Base-by-base conservation (phyloP, 2,113 vertebrate genomes). In the Osmerus eperlanus region DNA sequence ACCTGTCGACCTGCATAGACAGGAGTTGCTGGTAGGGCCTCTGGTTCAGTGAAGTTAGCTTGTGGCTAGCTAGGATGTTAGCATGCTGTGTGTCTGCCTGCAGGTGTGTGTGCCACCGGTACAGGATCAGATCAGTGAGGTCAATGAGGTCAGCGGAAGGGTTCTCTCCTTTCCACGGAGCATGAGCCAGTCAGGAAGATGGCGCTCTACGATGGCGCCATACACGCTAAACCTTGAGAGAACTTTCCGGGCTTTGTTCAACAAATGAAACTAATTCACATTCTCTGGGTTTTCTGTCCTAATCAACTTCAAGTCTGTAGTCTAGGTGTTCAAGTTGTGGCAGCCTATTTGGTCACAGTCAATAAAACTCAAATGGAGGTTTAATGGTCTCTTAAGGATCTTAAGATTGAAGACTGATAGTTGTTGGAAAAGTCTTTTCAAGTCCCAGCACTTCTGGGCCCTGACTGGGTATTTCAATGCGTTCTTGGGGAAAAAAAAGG, bases 311-410 rank as follows among this genome's bases (percentile, higher is more conserved):
- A 47, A 65, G 61, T 75, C 75, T 80, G 74, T 70, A 86, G 74
- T 83, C 86, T 81, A 86, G 82, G 80, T 72, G 68, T 71, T 83
- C 79, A 84, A 69, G 81, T 87, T 83, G 71, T 68, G 71, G 70
- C 74, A 64, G 81, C 68, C 72, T 78, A 74, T 80, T 87, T 79
- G 79, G 88, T 89, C 86, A 88, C 81, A 81, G 85, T 87, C 88
- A 85, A 83, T 91, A 86, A 83, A 86, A 83, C 71, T 73, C 84
- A 61, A 89, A 82, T 67, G 76, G 73, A 59, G 80, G 73, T 88
- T 88, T 86, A 91, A 88, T 82, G 76, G 81, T 82, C 85, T 89
- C 81, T 81, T 65, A 86, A 76, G 63, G 83, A 76, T 83, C 79
- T 88, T 84, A 83, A 85, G 80, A 84, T 84, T 75, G 74, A 78